Percentiles rank a stretch among this genome's conserved stretches.
phyloP scores from a whole-genome alignment of 2,888 invertebrate genomes.

The Polylopha cassiicola region DNA sequence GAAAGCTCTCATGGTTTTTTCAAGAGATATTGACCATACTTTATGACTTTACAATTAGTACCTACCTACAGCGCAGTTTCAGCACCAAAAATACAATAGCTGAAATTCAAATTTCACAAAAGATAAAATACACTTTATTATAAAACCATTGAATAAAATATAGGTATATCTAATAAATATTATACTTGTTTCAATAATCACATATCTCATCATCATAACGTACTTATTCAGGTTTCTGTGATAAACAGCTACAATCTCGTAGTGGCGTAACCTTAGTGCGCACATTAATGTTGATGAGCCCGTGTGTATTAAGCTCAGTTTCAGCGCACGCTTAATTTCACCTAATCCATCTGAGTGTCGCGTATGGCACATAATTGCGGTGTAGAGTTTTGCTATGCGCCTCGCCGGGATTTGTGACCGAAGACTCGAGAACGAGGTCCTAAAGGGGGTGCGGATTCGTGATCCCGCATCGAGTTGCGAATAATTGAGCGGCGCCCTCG shows the following conservation, averaged over 20 bases:
- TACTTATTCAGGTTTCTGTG: too few species aligned
- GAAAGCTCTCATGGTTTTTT: too few species aligned
- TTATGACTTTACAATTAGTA: too few species aligned
- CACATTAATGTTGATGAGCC: constrained; percentile 35
- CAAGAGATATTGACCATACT: too few species aligned
- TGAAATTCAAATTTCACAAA: too few species aligned
- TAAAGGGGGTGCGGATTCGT: constrained; percentile 35
- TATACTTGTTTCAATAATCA: too few species aligned
- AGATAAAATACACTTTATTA: too few species aligned
- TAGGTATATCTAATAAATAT: too few species aligned
- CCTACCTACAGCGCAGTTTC: too few species aligned
- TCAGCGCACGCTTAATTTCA: constrained; percentile 60
- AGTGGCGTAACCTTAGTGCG: constrained; percentile 21
- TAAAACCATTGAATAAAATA: too few species aligned
- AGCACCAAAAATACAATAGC: too few species aligned
- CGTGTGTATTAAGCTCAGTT: constrained; percentile 60
- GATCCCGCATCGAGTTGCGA: constrained; percentile 68
- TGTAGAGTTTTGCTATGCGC: constrained; percentile 56
- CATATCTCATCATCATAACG: too few species aligned
- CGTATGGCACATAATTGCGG: constrained; percentile 63
- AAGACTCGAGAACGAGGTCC: constrained; percentile 19
- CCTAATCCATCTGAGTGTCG: constrained; percentile 68
- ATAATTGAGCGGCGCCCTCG: constrained; percentile 65
- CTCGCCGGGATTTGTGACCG: constrained; percentile 50
- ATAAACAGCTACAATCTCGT: constrained; percentile 4